phyloP scores from a whole-genome alignment of 2,113 vertebrate genomes.

The Lamprologus tigripictilis region DNA sequence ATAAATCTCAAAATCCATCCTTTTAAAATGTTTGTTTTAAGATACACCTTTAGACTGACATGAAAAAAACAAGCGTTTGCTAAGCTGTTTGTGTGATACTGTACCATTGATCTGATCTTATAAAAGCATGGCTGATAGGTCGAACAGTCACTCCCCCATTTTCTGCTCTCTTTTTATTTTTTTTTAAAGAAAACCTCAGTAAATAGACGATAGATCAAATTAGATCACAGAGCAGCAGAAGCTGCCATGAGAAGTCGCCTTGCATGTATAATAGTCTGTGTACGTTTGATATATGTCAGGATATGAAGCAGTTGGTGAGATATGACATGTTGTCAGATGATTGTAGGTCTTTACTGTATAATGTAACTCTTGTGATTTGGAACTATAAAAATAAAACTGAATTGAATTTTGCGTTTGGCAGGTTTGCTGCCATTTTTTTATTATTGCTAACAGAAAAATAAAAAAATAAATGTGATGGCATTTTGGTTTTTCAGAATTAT shows the following conservation, averaged over 20 bases:
- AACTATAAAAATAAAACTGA: not conserved
- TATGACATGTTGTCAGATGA: not conserved
- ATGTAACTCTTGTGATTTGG: not conserved
- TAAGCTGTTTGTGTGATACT: not conserved
- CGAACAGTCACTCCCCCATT: not conserved
- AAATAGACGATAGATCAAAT: not conserved
- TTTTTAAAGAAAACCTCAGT: not conserved
- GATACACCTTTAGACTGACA: not conserved
- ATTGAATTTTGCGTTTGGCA: not conserved
- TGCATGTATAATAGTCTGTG: not conserved
- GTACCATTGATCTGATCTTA: not conserved
- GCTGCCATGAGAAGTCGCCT: not conserved
- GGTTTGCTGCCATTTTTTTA: not conserved
- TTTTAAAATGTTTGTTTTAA: not conserved
- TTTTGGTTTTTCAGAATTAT: not conserved
- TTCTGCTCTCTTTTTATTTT: not conserved
- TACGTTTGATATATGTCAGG: not conserved
- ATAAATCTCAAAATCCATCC: not conserved
- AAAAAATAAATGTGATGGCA: not conserved
- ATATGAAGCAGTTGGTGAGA: not conserved
- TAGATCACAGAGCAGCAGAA: not conserved
- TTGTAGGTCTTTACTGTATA: not conserved
- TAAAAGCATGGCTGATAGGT: not conserved
- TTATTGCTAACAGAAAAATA: not conserved
- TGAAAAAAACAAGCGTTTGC: not conserved